Evolutionary conservation across 2,888 invertebrate genomes (phyloP), one percentile per base, ranked within the genome.

Genomic region (Mimumesa dahlbomi): DNA sequence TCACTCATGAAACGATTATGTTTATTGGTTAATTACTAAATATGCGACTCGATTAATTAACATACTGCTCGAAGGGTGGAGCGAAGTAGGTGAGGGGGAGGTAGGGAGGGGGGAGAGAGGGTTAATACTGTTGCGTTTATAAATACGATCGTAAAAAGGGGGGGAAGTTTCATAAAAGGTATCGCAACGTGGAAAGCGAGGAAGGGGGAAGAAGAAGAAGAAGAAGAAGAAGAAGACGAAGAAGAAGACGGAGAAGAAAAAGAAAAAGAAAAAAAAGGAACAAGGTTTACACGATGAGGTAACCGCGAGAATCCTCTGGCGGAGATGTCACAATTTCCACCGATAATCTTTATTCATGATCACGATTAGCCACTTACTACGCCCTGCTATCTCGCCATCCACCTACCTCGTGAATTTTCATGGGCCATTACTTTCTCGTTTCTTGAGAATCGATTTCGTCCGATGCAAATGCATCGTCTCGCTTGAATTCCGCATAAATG

Each of bases 271-370:
- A 25, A 7, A 25, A 25, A 7, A 40, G 40, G 18, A 49, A 4
- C 19, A 18, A 0, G n/a, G n/a, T n/a, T n/a, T n/a, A n/a, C 45
- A 25, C 43, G 63, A 65, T 79, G 64, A 65, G 58, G 68, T 64
- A 78, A 77, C 77, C 36, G 48, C 49, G 36, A 25, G 53, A 43
- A 66, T 75, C 70, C 67, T 52, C 62, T n/a, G n/a, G 50, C 40
- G 57, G 59, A 67, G 73, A 79, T 76, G 80, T 82, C 77, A 79
- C 73, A 73, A 76, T 79, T 79, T 82, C 63, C 56, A 69, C 57
- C n/a, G 71, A 71, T 50, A 62, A 76, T 80, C 77, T 82, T 82
- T 80, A 82, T 82, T 80, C 82, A 74, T 77, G 77, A 74, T 75
- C 73, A 78, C 79, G 79, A 75, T 78, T 78, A 78, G 59, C 63